phyloP scores from a whole-genome alignment of 2,888 invertebrate species.

The Antitype chi region DNA sequence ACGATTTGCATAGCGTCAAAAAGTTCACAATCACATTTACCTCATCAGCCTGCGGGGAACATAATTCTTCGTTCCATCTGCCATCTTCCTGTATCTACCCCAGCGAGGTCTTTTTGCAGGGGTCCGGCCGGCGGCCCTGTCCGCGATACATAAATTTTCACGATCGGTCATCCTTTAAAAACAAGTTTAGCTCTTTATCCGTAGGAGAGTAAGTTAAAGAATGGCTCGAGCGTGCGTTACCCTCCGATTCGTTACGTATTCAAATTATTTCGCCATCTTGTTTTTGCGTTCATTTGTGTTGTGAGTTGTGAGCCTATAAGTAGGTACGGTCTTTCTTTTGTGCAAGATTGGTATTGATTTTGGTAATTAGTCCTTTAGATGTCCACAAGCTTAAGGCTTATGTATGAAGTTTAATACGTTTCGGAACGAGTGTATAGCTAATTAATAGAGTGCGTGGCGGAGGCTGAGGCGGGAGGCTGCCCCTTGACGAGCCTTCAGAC shows the following conservation, averaged over 20 bases:
- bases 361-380: conserved; percentile 77
- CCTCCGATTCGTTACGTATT: conserved; percentile 90
- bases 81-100: conserved; percentile 89
- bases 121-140: conserved; percentile 87
- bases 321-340: conserved; percentile 77
- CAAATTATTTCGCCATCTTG: conserved; percentile 89
- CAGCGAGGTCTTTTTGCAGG: conserved; percentile 85
- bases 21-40: conserved; percentile 90
- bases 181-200: conserved; percentile 90
- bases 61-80: conserved; percentile 90
- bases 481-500: conserved; percentile 81
- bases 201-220: conserved; percentile 87
- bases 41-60: conserved; percentile 90
- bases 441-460: conserved; percentile 83
- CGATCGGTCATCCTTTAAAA: conserved; percentile 91
- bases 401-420: conserved; percentile 50
- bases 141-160: conserved; percentile 90
- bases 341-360: conserved; percentile 75
- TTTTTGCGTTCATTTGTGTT: conserved; percentile 87
- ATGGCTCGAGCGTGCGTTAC: conserved; percentile 86
- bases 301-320: conserved; percentile 75
- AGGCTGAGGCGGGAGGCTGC: conserved; percentile 75
- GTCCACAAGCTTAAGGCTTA: conserved; percentile 38
- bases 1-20: conserved; percentile 89
- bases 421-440: conserved; percentile 74